Evolutionary conservation across 2,113 vertebrate genomes (phyloP).

Genomic region (Abramis brama): DNA sequence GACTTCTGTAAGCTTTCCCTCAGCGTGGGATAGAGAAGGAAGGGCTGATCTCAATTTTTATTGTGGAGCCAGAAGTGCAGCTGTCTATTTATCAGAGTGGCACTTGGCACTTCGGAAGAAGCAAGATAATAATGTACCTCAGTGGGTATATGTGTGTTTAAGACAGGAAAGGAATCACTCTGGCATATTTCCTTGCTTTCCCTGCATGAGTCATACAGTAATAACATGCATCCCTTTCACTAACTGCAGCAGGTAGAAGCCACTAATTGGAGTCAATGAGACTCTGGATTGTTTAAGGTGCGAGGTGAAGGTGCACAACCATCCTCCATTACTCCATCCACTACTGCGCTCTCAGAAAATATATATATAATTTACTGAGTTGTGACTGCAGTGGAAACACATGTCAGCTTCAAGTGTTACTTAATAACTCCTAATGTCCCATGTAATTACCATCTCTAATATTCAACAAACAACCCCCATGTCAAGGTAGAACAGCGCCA

Average conservation of each 20-base stretch:
- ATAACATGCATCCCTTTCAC: slow-evolving; percentile 54
- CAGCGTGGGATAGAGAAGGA: slow-evolving; percentile 25
- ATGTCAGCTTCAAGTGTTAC: slow-evolving; percentile 42
- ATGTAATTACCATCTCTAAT: slow-evolving; percentile 27
- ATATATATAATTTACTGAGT: slow-evolving; percentile 16
- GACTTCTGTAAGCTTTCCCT: slow-evolving; percentile 44
- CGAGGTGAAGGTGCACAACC: slow-evolving; percentile 33
- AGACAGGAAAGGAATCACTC: slow-evolving; percentile 34
- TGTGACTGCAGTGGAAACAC: slow-evolving; percentile 39
- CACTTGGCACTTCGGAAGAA: neutral
- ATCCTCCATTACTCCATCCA: slow-evolving; percentile 6
- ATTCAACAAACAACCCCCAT: neutral
- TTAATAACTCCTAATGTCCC: slow-evolving; percentile 36
- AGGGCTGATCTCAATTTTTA: slow-evolving; percentile 42
- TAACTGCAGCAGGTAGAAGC: slow-evolving; percentile 44
- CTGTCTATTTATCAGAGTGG: slow-evolving; percentile 26
- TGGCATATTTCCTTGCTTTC: slow-evolving; percentile 40
- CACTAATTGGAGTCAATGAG: slow-evolving; percentile 55
- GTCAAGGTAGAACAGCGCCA: neutral
- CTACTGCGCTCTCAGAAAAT: neutral
- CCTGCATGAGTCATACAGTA: slow-evolving; percentile 53
- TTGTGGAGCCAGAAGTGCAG: slow-evolving; percentile 30
- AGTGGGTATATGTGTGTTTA: slow-evolving; percentile 31
- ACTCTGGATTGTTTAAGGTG: slow-evolving; percentile 24
- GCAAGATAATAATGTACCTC: slow-evolving; percentile 20